phyloP scores from a whole-genome alignment of 2,797 vertebrate genomes.

The Bovichtus variegatus region DNA sequence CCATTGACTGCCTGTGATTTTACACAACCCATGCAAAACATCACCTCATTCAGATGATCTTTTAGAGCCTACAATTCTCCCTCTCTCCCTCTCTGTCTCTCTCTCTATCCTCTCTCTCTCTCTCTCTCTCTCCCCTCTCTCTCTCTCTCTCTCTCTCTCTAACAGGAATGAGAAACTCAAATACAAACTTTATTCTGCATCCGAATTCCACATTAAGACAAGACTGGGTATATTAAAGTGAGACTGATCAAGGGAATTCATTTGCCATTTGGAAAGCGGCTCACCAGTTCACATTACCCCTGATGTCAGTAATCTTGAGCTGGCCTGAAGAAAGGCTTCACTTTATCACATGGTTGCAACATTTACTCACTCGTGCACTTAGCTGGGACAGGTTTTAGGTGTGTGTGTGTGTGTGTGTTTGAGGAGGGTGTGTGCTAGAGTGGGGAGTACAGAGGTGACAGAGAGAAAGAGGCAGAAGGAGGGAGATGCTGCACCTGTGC shows the following conservation, averaged over 20 bases:
- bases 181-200: slow-evolving; percentile 46
- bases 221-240: slow-evolving; percentile 12
- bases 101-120: no score
- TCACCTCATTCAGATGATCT: slow-evolving; percentile 34
- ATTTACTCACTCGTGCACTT: slow-evolving; percentile 73
- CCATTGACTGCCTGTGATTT: slow-evolving; percentile 61
- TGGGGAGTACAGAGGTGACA: slow-evolving; percentile 53
- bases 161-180: no score
- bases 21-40: slow-evolving; percentile 78
- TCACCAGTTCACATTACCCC: slow-evolving; percentile 46
- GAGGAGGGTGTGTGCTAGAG: slow-evolving; percentile 69
- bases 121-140: no score
- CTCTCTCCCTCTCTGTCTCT: neutral
- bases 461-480: slow-evolving; percentile 20
- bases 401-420: slow-evolving; percentile 57
- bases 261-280: slow-evolving; percentile 51
- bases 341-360: slow-evolving; percentile 74
- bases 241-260: slow-evolving; percentile 51
- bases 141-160: no score
- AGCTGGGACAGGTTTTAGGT: slow-evolving; percentile 71
- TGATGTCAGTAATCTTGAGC: slow-evolving; percentile 49
- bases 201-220: slow-evolving; percentile 52
- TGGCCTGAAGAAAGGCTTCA: slow-evolving; percentile 37
- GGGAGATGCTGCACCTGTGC: slow-evolving; percentile 79
- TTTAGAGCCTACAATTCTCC: neutral